Percentiles rank a stretch among this genome's conserved stretches.
These are phyloP conservation scores for Penelope pileata DNA, from an alignment of 2,113 vertebrate genomes.

Conservation along the genomic window DNA sequence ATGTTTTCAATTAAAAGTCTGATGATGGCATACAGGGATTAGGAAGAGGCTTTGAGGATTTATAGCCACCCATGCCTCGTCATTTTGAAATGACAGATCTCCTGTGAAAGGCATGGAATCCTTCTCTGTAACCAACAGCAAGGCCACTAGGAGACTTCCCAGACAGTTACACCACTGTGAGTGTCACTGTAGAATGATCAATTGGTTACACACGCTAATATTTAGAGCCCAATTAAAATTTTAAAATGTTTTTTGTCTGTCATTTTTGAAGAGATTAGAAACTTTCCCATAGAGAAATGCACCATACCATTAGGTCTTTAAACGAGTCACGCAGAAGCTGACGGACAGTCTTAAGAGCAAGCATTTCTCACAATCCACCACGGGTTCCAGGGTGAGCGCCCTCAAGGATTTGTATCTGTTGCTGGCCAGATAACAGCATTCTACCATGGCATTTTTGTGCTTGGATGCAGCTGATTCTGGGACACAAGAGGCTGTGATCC, in stretches of 20 bases:
- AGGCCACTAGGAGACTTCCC: constrained; percentile 27
- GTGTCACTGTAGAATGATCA: constrained; percentile 33
- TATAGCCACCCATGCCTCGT: background rate
- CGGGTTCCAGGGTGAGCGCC: background rate
- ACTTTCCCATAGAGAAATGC: constrained; percentile 40
- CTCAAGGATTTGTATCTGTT: background rate
- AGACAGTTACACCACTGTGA: constrained; percentile 16
- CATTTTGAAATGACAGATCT: background rate
- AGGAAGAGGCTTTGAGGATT: constrained; percentile 35
- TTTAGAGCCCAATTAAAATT: constrained; percentile 46
- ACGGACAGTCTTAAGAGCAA: background rate
- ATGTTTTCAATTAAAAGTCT: constrained; percentile 23
- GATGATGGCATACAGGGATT: background rate
- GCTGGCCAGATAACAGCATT: background rate
- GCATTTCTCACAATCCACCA: background rate
- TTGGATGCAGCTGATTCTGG: background rate
- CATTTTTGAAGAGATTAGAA: constrained; percentile 1
- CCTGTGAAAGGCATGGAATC: background rate
- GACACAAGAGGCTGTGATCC: background rate
- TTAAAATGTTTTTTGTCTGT: constrained; percentile 30
- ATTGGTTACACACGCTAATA: background rate
- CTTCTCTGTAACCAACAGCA: background rate
- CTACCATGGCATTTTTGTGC: background rate
- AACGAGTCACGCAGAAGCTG: constrained; percentile 33
- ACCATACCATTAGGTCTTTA: background rate